Conservation (phyloP, 1,140 invertebrate genomes). For the Octopus sinensis region DNA sequence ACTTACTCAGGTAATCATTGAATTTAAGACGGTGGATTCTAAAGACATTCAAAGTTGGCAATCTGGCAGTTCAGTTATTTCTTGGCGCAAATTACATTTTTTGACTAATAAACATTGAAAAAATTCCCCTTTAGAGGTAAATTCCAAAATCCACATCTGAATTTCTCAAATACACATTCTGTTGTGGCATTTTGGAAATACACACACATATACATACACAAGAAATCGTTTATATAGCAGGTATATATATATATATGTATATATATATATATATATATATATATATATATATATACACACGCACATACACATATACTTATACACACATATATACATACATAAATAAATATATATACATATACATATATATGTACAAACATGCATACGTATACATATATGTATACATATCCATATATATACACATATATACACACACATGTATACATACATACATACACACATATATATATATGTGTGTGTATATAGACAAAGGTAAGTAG, state of each 20-base stretch:
- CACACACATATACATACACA: background rate
- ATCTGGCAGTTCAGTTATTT: too few relatives aligned
- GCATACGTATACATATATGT: background rate
- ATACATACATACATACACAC: background rate
- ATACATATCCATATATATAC: background rate
- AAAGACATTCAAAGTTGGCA: too few relatives aligned
- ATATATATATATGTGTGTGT: background rate
- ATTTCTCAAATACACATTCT: too few relatives aligned
- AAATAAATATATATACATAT: background rate
- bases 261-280: slow-evolving; percentile 16
- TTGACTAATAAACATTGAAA: too few relatives aligned
- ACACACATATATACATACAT: background rate
- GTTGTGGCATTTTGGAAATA: too few relatives aligned
- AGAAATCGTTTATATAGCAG: too few relatives aligned
- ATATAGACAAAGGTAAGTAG: background rate
- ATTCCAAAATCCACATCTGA: too few relatives aligned
- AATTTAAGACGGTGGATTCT: too few relatives aligned
- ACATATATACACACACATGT: background rate
- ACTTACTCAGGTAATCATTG: too few relatives aligned
- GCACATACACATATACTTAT: background rate
- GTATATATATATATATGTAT: slow-evolving; percentile 19
- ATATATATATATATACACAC: slow-evolving; percentile 8
- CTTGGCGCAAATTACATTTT: too few relatives aligned
- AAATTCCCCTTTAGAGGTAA: too few relatives aligned
- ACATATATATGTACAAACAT: background rate